Evolutionary conservation across 2,888 invertebrate species (phyloP).

Genomic region (Ophioninae sp.): DNA sequence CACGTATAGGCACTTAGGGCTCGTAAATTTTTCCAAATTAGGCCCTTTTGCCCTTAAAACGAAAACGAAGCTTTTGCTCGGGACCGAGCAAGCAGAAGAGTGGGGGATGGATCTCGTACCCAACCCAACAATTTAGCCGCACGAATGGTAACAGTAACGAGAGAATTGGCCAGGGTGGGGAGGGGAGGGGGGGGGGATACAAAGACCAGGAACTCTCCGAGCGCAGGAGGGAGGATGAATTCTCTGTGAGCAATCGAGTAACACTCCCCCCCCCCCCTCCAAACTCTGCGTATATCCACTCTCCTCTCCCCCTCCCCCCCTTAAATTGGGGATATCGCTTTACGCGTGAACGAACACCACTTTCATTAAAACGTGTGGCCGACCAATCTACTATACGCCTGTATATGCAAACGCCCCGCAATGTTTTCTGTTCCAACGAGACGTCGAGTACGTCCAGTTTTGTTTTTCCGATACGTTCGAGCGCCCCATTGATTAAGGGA

Average conservation of each 20-base stretch:
- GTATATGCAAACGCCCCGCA: not conserved
- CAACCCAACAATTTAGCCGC: slow-evolving; percentile 52
- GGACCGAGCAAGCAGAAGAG: slow-evolving; percentile 10
- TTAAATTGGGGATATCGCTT: slow-evolving; percentile 62
- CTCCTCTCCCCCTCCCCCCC: not conserved
- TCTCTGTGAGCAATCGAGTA: slow-evolving; percentile 55
- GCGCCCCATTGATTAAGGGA: not conserved
- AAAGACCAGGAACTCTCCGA: slow-evolving; percentile 48
- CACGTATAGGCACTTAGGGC: slow-evolving; percentile 50
- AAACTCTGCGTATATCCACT: not conserved
- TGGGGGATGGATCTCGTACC: not conserved
- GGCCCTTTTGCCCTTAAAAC: slow-evolving; percentile 58
- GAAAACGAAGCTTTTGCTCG: slow-evolving; percentile 66
- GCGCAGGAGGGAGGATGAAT: slow-evolving; percentile 45
- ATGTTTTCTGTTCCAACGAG: not conserved
- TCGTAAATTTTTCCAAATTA: slow-evolving; percentile 69
- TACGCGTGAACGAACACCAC: slow-evolving; percentile 60
- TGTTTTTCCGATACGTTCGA: not conserved
- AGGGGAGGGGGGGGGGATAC: slow-evolving; percentile 30
- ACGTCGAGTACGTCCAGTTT: not conserved
- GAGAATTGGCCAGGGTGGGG: slow-evolving; percentile 17
- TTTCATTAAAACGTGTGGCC: slow-evolving; percentile 56
- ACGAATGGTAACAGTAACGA: slow-evolving; percentile 32
- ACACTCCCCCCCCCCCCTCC: slow-evolving; percentile 13
- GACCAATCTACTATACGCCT: slow-evolving; percentile 4